phyloP scores from a whole-genome alignment of 2,797 vertebrate genomes.

The Morelia viridis region DNA sequence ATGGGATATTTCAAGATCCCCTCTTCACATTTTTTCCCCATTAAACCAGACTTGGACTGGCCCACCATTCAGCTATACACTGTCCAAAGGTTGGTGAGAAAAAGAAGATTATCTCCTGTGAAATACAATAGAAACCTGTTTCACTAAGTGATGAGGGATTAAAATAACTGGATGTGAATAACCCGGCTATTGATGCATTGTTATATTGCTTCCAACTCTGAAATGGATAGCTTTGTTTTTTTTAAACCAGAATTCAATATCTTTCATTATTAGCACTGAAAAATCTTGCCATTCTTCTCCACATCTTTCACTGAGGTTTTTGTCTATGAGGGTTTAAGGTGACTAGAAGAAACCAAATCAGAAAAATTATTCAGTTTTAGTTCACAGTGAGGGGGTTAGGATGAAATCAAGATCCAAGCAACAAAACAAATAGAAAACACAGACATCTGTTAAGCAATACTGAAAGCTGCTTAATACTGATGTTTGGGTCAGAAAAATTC shows the following conservation, averaged over 20 bases:
- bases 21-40: no score
- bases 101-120: no score
- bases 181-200: not conserved
- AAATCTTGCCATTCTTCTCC: no score
- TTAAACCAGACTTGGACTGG: no score
- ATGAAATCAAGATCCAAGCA: conserved; percentile 34
- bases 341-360: not conserved
- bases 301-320: not conserved
- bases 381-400: not conserved
- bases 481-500: conserved; percentile 61
- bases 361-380: not conserved
- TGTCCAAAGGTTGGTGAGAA: not conserved
- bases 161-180: not conserved
- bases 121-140: not conserved
- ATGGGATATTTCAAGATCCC: no score
- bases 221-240: not conserved
- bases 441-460: conserved; percentile 44
- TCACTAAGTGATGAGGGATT: not conserved
- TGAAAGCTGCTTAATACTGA: conserved; percentile 26
- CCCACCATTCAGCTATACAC: no score
- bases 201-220: not conserved
- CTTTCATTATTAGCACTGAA: not conserved
- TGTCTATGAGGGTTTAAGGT: not conserved
- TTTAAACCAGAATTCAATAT: not conserved
- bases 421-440: conserved; percentile 3